phyloP scores from a whole-genome alignment of 2,888 invertebrate species.

The Pyrgus malvae region DNA sequence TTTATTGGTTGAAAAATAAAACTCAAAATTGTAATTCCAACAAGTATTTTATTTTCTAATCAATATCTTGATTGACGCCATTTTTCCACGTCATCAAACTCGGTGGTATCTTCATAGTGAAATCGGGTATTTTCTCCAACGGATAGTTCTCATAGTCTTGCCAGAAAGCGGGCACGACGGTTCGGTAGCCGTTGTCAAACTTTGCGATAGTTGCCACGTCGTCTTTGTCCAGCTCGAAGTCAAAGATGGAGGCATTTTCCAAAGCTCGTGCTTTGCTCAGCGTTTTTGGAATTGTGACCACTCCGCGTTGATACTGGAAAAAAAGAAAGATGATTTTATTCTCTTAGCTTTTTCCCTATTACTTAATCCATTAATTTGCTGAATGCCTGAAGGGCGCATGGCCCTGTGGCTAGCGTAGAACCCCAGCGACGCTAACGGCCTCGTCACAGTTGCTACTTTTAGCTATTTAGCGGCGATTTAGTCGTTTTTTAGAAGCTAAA shows the following conservation, averaged over 20 bases:
- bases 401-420: too few relatives aligned
- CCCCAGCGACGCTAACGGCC: too few relatives aligned
- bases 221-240: slow-evolving; percentile 50
- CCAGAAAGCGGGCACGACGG: slow-evolving; percentile 48
- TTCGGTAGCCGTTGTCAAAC: slow-evolving; percentile 58
- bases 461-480: too few relatives aligned
- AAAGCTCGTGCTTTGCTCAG: slow-evolving; percentile 50
- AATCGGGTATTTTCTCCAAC: slow-evolving; percentile 45
- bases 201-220: slow-evolving; percentile 48
- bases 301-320: slow-evolving; percentile 59
- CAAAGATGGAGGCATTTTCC: slow-evolving; percentile 65
- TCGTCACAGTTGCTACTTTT: too few relatives aligned
- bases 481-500: too few relatives aligned
- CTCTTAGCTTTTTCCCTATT: too few relatives aligned
- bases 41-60: too few relatives aligned
- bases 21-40: too few relatives aligned
- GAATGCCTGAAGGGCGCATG: too few relatives aligned
- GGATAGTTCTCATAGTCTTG: slow-evolving; percentile 53
- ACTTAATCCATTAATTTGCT: too few relatives aligned
- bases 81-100: slow-evolving; percentile 49
- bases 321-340: slow-evolving; percentile 1
- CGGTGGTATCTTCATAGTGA: slow-evolving; percentile 39
- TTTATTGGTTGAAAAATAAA: too few relatives aligned
- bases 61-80: slow-evolving; percentile 45
- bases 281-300: slow-evolving; percentile 59